A percentile compares a stretch with the other conserved stretches of the same genome.
phyloP scores from a whole-genome alignment of 2,797 vertebrate genomes.

The Ptychadena robeensis region DNA sequence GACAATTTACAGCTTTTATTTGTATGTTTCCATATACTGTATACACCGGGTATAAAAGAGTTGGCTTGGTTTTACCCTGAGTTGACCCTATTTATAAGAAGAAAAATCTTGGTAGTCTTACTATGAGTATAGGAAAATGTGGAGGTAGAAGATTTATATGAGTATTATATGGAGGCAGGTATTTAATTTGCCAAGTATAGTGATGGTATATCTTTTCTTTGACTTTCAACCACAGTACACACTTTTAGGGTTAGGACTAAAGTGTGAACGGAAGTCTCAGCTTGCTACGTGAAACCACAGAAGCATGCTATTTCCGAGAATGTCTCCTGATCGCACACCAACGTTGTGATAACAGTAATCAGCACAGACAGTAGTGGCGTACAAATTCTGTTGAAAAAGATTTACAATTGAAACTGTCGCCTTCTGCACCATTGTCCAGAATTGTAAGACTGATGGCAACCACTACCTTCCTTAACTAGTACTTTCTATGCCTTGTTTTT shows the following conservation, averaged over 20 bases:
- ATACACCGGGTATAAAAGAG: too few relatives aligned
- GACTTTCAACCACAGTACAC: not conserved
- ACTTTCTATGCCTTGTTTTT: not conserved
- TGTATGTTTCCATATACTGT: not conserved
- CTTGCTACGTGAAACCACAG: slow-evolving; percentile 46
- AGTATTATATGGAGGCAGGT: not conserved
- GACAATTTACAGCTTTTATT: too few relatives aligned
- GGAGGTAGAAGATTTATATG: not conserved
- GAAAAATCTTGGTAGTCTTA: not conserved
- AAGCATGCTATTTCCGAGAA: slow-evolving; percentile 34
- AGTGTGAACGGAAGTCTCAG: slow-evolving; percentile 45
- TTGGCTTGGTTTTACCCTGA: not conserved
- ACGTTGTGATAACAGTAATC: not conserved
- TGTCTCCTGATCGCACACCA: not conserved
- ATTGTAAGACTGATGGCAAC: not conserved
- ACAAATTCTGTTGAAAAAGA: not conserved
- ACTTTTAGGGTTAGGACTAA: not conserved
- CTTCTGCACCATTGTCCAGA: not conserved
- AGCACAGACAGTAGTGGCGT: not conserved
- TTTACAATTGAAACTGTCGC: not conserved
- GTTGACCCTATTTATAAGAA: not conserved
- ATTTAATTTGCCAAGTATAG: not conserved
- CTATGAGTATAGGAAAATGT: not conserved
- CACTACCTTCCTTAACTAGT: not conserved
- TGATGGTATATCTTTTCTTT: not conserved